phyloP scores from a whole-genome alignment of 1,140 invertebrate genomes.

The Drosophila repleta region DNA sequence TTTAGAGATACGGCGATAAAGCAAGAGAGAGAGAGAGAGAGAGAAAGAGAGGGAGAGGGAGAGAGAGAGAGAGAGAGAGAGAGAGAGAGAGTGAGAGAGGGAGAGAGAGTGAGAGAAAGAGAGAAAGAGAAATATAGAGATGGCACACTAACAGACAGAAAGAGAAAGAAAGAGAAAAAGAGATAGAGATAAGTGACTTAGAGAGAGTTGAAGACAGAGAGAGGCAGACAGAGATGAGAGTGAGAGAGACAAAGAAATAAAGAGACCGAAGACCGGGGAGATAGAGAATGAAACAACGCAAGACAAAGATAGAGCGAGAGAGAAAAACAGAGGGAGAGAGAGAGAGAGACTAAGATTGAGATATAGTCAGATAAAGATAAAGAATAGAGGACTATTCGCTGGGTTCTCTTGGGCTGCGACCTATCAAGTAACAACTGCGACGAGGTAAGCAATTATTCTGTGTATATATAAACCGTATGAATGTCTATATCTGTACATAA shows the following conservation, averaged over 20 bases:
- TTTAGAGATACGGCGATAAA: too few relatives aligned
- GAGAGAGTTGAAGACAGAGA: not conserved
- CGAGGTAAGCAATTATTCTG: conserved; percentile 26
- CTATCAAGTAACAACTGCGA: conserved; percentile 7
- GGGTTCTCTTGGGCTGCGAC: not conserved
- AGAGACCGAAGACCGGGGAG: too few relatives aligned
- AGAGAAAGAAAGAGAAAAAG: too few relatives aligned
- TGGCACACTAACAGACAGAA: too few relatives aligned
- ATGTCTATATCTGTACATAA: not conserved
- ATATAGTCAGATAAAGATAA: too few relatives aligned
- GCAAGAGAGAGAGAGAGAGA: too few relatives aligned
- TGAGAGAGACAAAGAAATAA: too few relatives aligned
- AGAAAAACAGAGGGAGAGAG: too few relatives aligned
- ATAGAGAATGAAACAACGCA: too few relatives aligned
- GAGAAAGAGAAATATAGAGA: not conserved
- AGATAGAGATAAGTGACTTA: not conserved
- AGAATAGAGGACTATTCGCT: too few relatives aligned
- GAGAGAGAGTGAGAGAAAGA: not conserved
- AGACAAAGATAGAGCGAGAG: too few relatives aligned
- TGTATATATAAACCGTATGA: conserved; percentile 5
- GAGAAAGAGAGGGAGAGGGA: not conserved
- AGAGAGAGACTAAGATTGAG: not conserved
- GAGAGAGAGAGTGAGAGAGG: not conserved
- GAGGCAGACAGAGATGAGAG: not conserved
- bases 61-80: not conserved